Base-by-base conservation (phyloP, 2,888 invertebrate species). In the Caenorhabditis becei region DNA sequence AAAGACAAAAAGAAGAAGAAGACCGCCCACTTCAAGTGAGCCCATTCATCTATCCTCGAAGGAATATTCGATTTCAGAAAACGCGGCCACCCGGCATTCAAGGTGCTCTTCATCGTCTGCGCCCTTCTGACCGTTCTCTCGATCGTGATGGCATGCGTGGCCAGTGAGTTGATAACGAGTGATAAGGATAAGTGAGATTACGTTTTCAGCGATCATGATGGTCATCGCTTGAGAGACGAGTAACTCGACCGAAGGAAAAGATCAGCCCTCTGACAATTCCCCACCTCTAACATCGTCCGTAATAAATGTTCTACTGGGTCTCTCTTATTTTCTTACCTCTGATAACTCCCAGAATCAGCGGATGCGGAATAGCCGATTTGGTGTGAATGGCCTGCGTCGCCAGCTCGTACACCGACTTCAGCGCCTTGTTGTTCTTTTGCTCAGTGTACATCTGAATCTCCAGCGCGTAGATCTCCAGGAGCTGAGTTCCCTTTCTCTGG, bases 391-490 rank as follows among this genome's bases (percentile, higher is more conserved):
- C 97, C 92, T 98, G 97, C 92, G 99, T 93, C 0, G 97, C 97
- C 92, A 98, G 97, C 92, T 99, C 98, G 91, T 99, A 99, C 16
- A 99, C 93, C 0, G 96, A 95, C 93, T 93, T 88, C 53, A 91
- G 77, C 18, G 87, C 89, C 85, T 99, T 99, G 92, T 99, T 99
- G 92, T 99, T 99, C 92, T 99, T 99, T 93, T 98, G 98, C 77
- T 96, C 97, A 0, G 99, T 99, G 92, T 99, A 97, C 98, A 99
- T 99, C 93, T 99, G 99, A 89, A 99, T 99, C 93, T 99, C 98
- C 83, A 99, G 92, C 0, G 99, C 98, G 92, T 99, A 99, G 82
- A 99, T 98, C 93, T 99, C 99, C 70, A 99, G 93, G 51, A 99
- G 93, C 91, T 99, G 99, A 0, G 98, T 99, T 78, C 97, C 91